phyloP scores from a whole-genome alignment of 2,888 invertebrate species.

The Pyrochroa serraticornis region DNA sequence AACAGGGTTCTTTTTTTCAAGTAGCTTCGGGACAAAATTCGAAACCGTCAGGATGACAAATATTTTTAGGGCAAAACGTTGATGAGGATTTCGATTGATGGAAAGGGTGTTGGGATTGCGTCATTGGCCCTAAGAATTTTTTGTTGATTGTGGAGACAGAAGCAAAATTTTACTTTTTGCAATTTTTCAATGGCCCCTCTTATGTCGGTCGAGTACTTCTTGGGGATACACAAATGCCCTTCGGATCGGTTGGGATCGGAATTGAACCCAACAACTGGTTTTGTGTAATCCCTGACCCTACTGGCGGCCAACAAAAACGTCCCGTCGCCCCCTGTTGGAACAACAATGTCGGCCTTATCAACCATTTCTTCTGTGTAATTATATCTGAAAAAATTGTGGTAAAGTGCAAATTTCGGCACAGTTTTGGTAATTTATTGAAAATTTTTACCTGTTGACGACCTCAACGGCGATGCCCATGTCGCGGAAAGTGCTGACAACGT shows the following conservation, averaged over 20 bases:
- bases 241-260: slow-evolving; percentile 94
- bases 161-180: slow-evolving; percentile 73
- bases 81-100: too few relatives aligned
- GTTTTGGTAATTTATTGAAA: too few relatives aligned
- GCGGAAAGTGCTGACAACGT: slow-evolving; percentile 67
- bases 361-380: slow-evolving; percentile 72
- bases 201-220: slow-evolving; percentile 81
- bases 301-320: slow-evolving; percentile 95
- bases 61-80: too few relatives aligned
- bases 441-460: slow-evolving; percentile 78
- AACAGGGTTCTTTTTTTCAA: too few relatives aligned
- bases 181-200: slow-evolving; percentile 79
- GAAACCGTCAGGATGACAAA: too few relatives aligned
- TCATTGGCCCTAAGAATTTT: too few relatives aligned
- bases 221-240: slow-evolving; percentile 89
- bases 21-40: too few relatives aligned
- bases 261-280: slow-evolving; percentile 96
- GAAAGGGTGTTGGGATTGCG: too few relatives aligned
- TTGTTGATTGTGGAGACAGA: too few relatives aligned
- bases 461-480: slow-evolving; percentile 79
- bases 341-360: slow-evolving; percentile 88
- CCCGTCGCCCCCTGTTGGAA: slow-evolving; percentile 95
- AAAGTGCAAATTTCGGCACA: too few relatives aligned
- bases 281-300: slow-evolving; percentile 73
- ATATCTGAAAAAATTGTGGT: slow-evolving; percentile 59